Conservation (phyloP, 2,888 invertebrate species). For the Napeogenes sylphis region DNA sequence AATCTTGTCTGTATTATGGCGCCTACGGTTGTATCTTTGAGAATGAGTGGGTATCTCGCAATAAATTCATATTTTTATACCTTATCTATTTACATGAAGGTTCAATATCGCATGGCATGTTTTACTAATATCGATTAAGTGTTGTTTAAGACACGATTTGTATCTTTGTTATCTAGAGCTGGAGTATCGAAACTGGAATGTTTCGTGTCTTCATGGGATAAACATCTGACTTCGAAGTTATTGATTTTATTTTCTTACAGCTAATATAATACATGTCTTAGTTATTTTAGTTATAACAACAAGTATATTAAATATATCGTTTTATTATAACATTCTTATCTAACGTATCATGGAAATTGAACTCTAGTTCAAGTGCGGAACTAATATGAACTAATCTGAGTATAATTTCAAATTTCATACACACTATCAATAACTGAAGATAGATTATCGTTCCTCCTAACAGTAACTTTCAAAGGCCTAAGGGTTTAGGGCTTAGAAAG, state of each 20-base stretch:
- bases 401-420: not conserved
- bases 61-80: constrained; percentile 16
- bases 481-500: constrained; percentile 24
- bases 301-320: too few species aligned
- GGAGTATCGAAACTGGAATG: constrained; percentile 28
- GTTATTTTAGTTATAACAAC: not conserved
- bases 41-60: constrained; percentile 33
- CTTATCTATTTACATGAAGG: constrained; percentile 36
- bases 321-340: too few species aligned
- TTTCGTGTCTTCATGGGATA: constrained; percentile 21
- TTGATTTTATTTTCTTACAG: constrained; percentile 10
- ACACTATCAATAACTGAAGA: constrained; percentile 2
- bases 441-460: not conserved
- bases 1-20: constrained; percentile 50
- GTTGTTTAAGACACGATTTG: constrained; percentile 58
- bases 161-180: constrained; percentile 57
- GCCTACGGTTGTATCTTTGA: constrained; percentile 53
- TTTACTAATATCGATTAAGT: constrained; percentile 50
- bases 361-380: not conserved
- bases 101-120: constrained; percentile 31
- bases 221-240: constrained; percentile 16
- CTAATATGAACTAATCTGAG: not conserved
- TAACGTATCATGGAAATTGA: too few species aligned
- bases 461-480: constrained; percentile 9
- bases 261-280: not conserved